Conservation (phyloP, 2,797 vertebrate genomes). For the Sternarchorhynchus goeldii region DNA sequence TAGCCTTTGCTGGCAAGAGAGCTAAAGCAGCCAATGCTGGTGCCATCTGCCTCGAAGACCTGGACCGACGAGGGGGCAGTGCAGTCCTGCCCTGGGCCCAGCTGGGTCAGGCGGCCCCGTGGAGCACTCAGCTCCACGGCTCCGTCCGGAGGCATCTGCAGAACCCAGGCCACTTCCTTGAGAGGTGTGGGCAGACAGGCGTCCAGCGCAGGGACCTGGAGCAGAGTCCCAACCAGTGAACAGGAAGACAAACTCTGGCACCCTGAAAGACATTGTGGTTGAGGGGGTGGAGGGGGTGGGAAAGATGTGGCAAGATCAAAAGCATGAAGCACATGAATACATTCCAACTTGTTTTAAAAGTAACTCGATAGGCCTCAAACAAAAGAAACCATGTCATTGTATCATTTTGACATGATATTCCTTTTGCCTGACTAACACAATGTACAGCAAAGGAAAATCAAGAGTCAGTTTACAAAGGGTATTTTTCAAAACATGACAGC, state of each 20-base stretch:
- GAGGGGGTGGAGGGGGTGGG: too few species aligned
- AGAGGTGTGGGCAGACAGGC: slow-evolving; percentile 77
- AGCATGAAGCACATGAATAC: background rate
- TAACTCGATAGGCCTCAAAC: background rate
- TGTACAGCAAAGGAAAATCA: background rate
- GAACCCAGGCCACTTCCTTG: slow-evolving; percentile 81
- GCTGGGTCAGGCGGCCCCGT: slow-evolving; percentile 76
- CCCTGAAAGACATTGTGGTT: slow-evolving; percentile 52
- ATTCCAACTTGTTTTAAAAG: background rate
- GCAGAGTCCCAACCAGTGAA: slow-evolving; percentile 54
- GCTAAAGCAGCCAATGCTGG: slow-evolving; percentile 83
- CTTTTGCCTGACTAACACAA: too few species aligned
- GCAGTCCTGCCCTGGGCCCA: slow-evolving; percentile 76
- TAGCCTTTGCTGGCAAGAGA: slow-evolving; percentile 63
- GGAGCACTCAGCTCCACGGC: slow-evolving; percentile 75
- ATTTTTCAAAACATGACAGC: too few species aligned
- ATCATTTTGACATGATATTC: background rate
- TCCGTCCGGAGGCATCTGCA: slow-evolving; percentile 69
- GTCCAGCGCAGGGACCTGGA: slow-evolving; percentile 74
- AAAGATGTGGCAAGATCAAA: background rate
- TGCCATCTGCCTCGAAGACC: slow-evolving; percentile 55
- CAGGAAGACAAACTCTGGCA: slow-evolving; percentile 65
- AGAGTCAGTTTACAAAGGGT: too few species aligned
- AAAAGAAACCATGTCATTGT: slow-evolving; percentile 5
- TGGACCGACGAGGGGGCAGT: slow-evolving; percentile 64